Conservation (phyloP, 1,140 invertebrate species). For the Danaus plexippus region DNA sequence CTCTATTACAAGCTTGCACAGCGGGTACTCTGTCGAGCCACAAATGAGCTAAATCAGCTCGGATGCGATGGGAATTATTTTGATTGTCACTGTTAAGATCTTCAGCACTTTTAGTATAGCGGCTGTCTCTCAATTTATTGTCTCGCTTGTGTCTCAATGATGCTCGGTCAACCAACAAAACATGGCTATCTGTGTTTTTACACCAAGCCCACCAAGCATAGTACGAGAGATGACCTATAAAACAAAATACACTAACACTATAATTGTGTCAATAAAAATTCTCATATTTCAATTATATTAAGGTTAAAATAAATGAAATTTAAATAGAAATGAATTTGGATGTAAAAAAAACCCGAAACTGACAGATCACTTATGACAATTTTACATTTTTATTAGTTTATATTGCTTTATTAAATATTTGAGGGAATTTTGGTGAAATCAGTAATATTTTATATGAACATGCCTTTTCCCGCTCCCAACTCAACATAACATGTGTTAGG, state of each 20-base stretch:
- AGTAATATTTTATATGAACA: too few relatives aligned
- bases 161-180: slow-evolving; percentile 83
- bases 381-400: too few relatives aligned
- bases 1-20: slow-evolving; percentile 31
- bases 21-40: slow-evolving; percentile 74
- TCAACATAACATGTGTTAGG: slow-evolving; percentile 82
- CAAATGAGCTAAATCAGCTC: slow-evolving; percentile 83
- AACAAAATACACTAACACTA: neutral
- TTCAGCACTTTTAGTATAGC: neutral
- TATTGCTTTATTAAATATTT: too few relatives aligned
- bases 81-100: too few relatives aligned
- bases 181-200: slow-evolving; percentile 26
- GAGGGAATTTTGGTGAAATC: too few relatives aligned
- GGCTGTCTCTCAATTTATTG: slow-evolving; percentile 71
- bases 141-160: slow-evolving; percentile 86
- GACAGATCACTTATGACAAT: too few relatives aligned
- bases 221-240: slow-evolving; percentile 13
- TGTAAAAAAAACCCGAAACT: too few relatives aligned
- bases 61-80: slow-evolving; percentile 66
- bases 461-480: slow-evolving; percentile 90
- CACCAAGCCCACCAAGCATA: slow-evolving; percentile 75
- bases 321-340: too few relatives aligned
- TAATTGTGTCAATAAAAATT: too few relatives aligned
- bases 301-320: too few relatives aligned
- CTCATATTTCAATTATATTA: too few relatives aligned